Conservation (phyloP, 2,113 vertebrate species). For the Rhagologus leucostigma region DNA sequence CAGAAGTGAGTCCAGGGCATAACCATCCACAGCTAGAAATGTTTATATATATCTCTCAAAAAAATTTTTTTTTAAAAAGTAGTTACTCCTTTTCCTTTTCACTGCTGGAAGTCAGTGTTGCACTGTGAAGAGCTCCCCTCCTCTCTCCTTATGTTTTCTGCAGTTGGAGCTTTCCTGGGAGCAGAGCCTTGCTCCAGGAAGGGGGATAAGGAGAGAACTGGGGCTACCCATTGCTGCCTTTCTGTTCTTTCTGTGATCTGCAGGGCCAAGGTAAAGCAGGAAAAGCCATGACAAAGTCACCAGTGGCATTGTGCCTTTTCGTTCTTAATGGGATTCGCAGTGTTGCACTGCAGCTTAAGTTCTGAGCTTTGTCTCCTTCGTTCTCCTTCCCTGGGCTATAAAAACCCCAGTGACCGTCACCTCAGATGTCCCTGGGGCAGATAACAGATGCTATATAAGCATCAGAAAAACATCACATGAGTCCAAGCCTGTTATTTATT, state of each 20-base stretch:
- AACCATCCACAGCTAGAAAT: background rate
- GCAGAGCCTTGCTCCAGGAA: background rate
- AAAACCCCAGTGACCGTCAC: background rate
- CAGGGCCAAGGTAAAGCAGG: background rate
- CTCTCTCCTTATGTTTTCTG: background rate
- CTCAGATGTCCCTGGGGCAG: background rate
- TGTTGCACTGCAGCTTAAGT: background rate
- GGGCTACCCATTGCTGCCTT: background rate
- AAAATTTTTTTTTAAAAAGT: background rate
- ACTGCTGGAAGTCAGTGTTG: background rate
- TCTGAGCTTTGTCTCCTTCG: background rate
- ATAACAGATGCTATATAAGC: background rate
- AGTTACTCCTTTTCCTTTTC: background rate
- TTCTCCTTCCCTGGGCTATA: background rate
- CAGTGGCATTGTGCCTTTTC: background rate
- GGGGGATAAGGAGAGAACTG: accelerated
- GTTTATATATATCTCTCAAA: background rate
- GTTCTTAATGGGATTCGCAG: background rate
- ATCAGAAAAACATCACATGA: background rate
- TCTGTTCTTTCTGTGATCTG: background rate
- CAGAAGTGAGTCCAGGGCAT: background rate
- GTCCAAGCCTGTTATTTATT: background rate
- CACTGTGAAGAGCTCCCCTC: background rate
- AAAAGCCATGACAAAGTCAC: accelerated
- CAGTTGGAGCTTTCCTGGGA: background rate